These are phyloP conservation scores for Aspidiotus rigidus DNA, from an alignment of 2,888 invertebrate genomes.

Conservation along the genomic window DNA sequence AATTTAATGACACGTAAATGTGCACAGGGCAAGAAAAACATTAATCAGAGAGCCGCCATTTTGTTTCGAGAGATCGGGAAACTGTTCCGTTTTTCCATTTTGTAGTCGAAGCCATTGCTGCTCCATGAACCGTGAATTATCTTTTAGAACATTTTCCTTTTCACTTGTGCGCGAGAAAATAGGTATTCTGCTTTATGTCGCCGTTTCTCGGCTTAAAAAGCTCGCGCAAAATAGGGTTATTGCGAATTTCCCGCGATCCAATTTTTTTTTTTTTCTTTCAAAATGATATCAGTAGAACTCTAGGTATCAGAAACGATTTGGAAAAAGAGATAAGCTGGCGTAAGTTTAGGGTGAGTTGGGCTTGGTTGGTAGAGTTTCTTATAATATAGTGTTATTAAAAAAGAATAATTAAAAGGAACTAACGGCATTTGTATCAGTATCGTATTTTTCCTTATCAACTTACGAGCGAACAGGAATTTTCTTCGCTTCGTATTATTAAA, in stretches of 20 bases:
- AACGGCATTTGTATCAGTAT: no score
- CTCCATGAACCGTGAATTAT: conserved; percentile 32
- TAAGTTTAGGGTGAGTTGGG: neutral
- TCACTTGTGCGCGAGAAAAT: conserved; percentile 24
- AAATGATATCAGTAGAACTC: neutral
- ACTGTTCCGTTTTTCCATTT: conserved; percentile 17
- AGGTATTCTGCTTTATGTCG: conserved; percentile 27
- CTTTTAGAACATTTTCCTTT: conserved; percentile 23
- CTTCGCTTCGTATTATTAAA: no score
- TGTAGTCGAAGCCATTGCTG: conserved; percentile 24
- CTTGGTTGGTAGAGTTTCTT: no score
- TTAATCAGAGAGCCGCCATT: conserved; percentile 31
- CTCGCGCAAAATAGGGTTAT: neutral
- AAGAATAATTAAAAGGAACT: no score
- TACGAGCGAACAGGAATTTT: no score
- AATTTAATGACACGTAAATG: conserved; percentile 31
- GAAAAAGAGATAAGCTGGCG: neutral
- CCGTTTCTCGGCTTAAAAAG: neutral
- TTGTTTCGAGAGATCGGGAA: conserved; percentile 5
- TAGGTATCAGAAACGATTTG: neutral
- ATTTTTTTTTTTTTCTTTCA: neutral
- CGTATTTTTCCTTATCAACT: no score
- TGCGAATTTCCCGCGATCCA: neutral
- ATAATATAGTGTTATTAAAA: no score
- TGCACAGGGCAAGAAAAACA: conserved; percentile 22